Conservation (phyloP, 2,888 invertebrate species). For the Cantharis lateralis region DNA sequence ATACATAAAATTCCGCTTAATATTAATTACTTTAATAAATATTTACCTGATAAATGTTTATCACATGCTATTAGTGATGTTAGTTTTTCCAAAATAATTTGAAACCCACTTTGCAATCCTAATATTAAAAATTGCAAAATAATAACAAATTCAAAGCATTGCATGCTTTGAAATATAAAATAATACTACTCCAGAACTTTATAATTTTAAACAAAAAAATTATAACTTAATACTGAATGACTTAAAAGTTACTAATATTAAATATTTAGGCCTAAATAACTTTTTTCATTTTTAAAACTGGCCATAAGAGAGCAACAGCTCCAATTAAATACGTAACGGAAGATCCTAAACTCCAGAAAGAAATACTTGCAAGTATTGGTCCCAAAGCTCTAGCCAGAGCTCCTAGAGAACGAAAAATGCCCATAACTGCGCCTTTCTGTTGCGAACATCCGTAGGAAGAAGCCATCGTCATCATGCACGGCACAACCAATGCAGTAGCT, state of each 20-base stretch:
- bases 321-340: slow-evolving; percentile 81
- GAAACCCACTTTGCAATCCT: background rate
- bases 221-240: background rate
- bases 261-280: background rate
- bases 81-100: background rate
- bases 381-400: slow-evolving; percentile 92
- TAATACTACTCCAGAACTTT: background rate
- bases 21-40: background rate
- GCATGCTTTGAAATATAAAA: background rate
- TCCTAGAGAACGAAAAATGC: slow-evolving; percentile 92
- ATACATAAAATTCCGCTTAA: background rate
- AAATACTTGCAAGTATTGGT: slow-evolving; percentile 84
- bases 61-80: background rate
- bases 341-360: slow-evolving; percentile 92
- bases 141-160: background rate
- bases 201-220: slow-evolving; percentile 7
- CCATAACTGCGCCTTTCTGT: slow-evolving; percentile 91
- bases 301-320: slow-evolving; percentile 74
- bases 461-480: slow-evolving; percentile 92
- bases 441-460: slow-evolving; percentile 78
- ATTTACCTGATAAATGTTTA: background rate
- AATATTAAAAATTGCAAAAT: background rate
- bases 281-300: slow-evolving; percentile 67
- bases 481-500: slow-evolving; percentile 93
- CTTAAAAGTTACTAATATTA: background rate